These are phyloP conservation scores for Tipula confusa DNA, from an alignment of 2,888 invertebrate species.

Conservation along the genomic window DNA sequence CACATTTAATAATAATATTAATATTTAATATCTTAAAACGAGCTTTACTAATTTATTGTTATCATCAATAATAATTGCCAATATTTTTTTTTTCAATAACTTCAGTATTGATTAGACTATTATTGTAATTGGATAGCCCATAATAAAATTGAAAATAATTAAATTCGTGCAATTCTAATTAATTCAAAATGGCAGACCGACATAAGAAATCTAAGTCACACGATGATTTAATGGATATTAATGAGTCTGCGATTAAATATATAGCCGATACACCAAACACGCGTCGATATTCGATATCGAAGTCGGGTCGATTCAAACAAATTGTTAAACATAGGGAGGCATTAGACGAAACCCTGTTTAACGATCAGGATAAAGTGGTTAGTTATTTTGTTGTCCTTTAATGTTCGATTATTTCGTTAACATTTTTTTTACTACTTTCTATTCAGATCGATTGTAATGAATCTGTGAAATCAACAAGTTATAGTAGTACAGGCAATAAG, in stretches of 20 bases:
- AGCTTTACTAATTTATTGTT: not conserved
- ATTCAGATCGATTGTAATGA: not conserved
- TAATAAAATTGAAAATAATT: not conserved
- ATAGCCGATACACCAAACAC: not conserved
- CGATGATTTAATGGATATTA: not conserved
- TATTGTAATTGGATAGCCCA: not conserved
- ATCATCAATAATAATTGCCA: not conserved
- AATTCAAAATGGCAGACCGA: not conserved
- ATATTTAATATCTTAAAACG: not conserved
- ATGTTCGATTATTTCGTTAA: not conserved
- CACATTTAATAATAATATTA: not conserved
- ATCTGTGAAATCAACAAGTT: not conserved
- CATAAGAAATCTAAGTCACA: not conserved
- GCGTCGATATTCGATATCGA: slow-evolving; percentile 54
- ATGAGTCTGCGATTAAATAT: not conserved
- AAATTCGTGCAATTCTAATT: not conserved
- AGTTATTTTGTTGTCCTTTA: not conserved
- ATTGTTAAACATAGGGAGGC: slow-evolving; percentile 55
- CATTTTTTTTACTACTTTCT: not conserved
- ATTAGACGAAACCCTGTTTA: slow-evolving; percentile 53
- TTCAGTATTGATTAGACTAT: slow-evolving; percentile 26
- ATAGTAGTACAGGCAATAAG: not conserved
- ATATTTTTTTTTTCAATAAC: not conserved
- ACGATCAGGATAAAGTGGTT: slow-evolving; percentile 8
- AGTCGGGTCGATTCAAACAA: slow-evolving; percentile 58